These are phyloP conservation scores for Platycnemis pennipes DNA, from an alignment of 2,888 invertebrate genomes.

Conservation along the genomic window DNA sequence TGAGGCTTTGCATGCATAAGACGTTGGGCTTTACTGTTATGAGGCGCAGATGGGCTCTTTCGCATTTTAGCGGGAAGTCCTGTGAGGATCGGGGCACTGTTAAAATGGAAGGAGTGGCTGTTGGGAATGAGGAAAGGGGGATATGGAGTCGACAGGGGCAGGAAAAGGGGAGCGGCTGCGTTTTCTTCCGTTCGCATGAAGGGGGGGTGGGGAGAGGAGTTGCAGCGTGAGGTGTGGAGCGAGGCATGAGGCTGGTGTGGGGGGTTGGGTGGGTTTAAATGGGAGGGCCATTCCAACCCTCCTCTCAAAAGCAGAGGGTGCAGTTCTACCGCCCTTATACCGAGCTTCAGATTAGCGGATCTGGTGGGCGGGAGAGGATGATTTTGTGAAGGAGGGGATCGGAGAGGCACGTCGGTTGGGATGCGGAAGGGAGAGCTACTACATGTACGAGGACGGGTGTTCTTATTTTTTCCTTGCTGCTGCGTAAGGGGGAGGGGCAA, in stretches of 20 bases:
- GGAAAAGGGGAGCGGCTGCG: background rate
- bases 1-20: slow-evolving; percentile 61
- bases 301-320: slow-evolving; percentile 24
- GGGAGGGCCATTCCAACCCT: slow-evolving; percentile 5
- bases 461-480: background rate
- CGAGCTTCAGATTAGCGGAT: slow-evolving; percentile 53
- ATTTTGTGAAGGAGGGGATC: background rate
- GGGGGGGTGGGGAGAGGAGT: background rate
- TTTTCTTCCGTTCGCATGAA: background rate
- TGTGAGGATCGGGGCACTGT: slow-evolving; percentile 47
- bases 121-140: slow-evolving; percentile 1
- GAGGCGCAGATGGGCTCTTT: slow-evolving; percentile 51
- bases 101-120: slow-evolving; percentile 43
- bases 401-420: background rate
- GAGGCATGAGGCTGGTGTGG: background rate
- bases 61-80: slow-evolving; percentile 44
- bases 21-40: slow-evolving; percentile 66
- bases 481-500: slow-evolving; percentile 17
- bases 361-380: slow-evolving; percentile 5
- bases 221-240: background rate
- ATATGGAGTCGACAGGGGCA: background rate
- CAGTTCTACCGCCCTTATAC: slow-evolving; percentile 44
- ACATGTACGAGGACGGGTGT: background rate
- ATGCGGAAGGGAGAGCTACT: background rate
- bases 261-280: background rate